Base-by-base conservation (phyloP, 2,888 invertebrate species). In the Cetonia aurata region DNA sequence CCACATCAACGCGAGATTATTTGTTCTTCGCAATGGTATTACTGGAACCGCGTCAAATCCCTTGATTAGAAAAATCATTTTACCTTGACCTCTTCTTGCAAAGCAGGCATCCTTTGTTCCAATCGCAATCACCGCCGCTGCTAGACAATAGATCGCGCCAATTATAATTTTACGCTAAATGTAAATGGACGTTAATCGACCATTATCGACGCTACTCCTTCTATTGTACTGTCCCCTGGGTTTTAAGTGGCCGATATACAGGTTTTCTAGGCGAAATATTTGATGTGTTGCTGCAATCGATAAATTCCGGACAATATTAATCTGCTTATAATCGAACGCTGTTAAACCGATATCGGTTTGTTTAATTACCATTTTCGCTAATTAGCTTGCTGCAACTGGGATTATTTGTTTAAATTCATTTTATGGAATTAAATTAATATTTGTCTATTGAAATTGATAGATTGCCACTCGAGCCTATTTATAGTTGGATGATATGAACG, bases 81-180 rank as follows among this genome's bases (percentile, higher is more conserved):
- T n/a, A 52, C 62, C 62, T 65, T 65, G 50, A 65, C 50, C 62
- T 50, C 52, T 33, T 52, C 62, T 65, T 17, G 25, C 25, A 52
- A 52, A 13, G 37, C 31, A 50, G 48, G 15, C 33, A 50, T 37
- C 4, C 48, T 60, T 65, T 52, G 41, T 50, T 65, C 17, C 17
- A 50, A 10, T 17, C 37, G 31, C 17, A 65, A 50, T 52, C 41
- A 37, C 50, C 37, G 17, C 25, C 17, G 33, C 6, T 15, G 50
- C 10, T 50, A 50, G 13, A 17, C 50, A 62, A 50, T 50, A 15
- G 50, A 62, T 15, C 15, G 33, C 37, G 37, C 19, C 33, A 33
- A 62, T 50, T 50, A 62, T 50, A 3, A 19, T 37, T 50, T 62
- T 62, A 50, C 13, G 37, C 50, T 50, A 48, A 50, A 48, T 50